Conservation (phyloP, 2,113 vertebrate genomes). For the Callocephalon fimbriatum region DNA sequence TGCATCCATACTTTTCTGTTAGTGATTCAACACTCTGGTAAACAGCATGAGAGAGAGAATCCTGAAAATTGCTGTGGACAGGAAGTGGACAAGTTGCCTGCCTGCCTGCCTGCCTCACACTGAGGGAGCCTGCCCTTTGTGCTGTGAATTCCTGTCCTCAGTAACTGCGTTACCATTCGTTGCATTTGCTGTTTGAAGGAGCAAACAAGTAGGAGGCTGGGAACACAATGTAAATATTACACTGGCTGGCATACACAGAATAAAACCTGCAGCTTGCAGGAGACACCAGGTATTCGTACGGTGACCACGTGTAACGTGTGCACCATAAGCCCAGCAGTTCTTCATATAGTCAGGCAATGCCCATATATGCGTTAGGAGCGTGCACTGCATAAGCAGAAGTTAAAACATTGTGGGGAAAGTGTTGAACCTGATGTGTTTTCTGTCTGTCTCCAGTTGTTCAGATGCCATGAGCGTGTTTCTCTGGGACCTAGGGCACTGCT, state of each 20-base stretch:
- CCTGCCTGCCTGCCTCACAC: not conserved
- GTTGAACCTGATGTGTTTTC: rapidly evolving
- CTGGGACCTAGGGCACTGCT: rapidly evolving
- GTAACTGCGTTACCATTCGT: not conserved
- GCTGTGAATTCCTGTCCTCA: not conserved
- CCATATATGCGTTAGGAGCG: not conserved
- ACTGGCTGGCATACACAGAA: not conserved
- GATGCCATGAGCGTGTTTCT: rapidly evolving
- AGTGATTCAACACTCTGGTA: not conserved
- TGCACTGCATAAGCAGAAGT: not conserved
- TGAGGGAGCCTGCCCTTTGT: not conserved
- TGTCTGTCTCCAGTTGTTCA: not conserved
- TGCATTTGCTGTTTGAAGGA: not conserved
- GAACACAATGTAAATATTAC: not conserved
- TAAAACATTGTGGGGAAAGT: not conserved
- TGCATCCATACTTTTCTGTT: not conserved
- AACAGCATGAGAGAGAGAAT: not conserved
- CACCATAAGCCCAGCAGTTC: not conserved
- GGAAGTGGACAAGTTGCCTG: not conserved
- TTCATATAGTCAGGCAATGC: not conserved
- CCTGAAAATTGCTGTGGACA: not conserved
- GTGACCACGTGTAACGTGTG: not conserved
- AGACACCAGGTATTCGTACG: rapidly evolving
- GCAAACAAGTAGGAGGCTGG: not conserved
- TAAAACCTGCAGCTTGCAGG: not conserved